Base-by-base conservation (phyloP, 2,888 invertebrate genomes). In the Epinotia bilunana region DNA sequence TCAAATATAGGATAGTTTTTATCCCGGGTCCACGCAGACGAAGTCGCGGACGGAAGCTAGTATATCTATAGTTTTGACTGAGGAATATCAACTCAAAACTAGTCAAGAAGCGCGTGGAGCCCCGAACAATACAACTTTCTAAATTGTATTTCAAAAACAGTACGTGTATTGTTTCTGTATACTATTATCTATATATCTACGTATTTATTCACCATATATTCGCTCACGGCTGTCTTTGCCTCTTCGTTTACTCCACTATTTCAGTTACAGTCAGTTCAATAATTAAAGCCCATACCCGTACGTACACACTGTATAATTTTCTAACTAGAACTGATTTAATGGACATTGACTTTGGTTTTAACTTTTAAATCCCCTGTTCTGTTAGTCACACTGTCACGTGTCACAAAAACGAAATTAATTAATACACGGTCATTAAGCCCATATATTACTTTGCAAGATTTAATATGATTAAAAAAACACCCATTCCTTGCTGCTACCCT, bases 381-480 rank as follows among this genome's bases (percentile, higher is more conserved):
- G 12, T 58, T 49, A 69, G 55, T 55, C 16, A 43, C 55, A 33
- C n/a, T 70, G n/a, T 49, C 57, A 58, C 68, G 28, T 49, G 46
- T 60, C 55, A 71, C 49, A 60, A 28, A 13, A 65, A 61, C 43
- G 33, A 18, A 18, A 61, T 75, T 61, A 74, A 74, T 74, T 62
- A 71, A 60, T 65, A 18, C 55, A 53, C 16, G 13, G 57, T 67
- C 71, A 75, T 75, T 75, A 74, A 46, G 60, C 55, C 55, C 60
- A 53, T 43, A 39, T 46, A 71, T 67, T 39, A 67, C 46, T 18
- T 75, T 20, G 55, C 28, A 55, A 33, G 39, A 62, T 71, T 57
- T 57, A 57, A 67, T 33, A 39, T 39, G 55, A 61, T 67, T 57
- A 33, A 67, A 74, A 74, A 61, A 18, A 6, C 23, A n/a, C 12